Percentiles rank a stretch among this genome's conserved stretches.
These are phyloP conservation scores for Propithecus coquereli DNA, from an alignment of 2,113 vertebrate species.

Conservation along the genomic window DNA sequence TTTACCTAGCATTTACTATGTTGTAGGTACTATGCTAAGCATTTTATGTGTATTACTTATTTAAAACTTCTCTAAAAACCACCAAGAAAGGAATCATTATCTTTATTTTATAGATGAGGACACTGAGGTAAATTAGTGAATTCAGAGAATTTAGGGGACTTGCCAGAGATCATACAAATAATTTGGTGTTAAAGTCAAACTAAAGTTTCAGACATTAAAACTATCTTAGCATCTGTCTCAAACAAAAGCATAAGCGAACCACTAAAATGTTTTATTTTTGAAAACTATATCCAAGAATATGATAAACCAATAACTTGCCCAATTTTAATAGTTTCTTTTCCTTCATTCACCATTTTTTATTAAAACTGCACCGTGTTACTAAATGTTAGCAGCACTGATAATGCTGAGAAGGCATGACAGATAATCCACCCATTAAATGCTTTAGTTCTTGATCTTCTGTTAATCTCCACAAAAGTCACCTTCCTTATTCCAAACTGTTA, in stretches of 20 bases:
- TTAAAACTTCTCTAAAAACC: conserved; percentile 42
- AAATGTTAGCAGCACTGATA: neutral
- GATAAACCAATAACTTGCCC: neutral
- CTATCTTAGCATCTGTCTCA: neutral
- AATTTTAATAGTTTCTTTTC: neutral
- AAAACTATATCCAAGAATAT: neutral
- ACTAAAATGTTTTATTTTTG: neutral
- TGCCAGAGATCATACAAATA: neutral
- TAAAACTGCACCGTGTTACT: neutral
- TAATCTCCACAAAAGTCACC: neutral
- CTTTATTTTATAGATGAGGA: neutral
- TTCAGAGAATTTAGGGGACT: neutral
- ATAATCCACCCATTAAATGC: conserved; percentile 19
- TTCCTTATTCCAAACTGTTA: neutral
- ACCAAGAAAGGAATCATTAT: neutral
- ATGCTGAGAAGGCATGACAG: neutral
- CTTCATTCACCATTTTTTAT: neutral
- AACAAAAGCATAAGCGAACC: neutral
- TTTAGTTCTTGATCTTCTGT: neutral
- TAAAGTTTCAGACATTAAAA: neutral
- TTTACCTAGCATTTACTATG: neutral
- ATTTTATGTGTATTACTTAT: conserved; percentile 10
- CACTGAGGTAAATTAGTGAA: neutral
- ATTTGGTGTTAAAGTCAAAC: neutral
- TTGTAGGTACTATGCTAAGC: neutral